These are phyloP conservation scores for Crotalus helleri DNA, from an alignment of 2,113 vertebrate genomes.

Conservation along the genomic window DNA sequence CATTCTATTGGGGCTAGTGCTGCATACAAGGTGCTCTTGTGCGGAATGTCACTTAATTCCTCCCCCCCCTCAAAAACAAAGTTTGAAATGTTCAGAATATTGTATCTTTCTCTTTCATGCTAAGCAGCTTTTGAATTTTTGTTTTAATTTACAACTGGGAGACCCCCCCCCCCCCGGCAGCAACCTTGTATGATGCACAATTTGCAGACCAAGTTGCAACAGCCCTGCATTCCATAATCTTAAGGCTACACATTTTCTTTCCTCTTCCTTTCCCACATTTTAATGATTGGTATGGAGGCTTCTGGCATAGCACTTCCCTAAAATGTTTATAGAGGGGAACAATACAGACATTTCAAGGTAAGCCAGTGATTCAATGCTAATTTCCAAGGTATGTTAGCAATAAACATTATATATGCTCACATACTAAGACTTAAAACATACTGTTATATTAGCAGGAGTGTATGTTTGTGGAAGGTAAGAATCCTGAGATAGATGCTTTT, in stretches of 20 bases:
- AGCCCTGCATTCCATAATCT: not conserved
- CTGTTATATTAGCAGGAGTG: not conserved
- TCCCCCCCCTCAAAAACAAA: not conserved
- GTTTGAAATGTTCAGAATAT: not conserved
- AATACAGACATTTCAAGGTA: not conserved
- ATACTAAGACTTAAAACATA: not conserved
- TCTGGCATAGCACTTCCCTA: not conserved
- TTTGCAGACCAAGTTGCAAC: not conserved
- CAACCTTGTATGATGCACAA: not conserved
- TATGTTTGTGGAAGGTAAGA: not conserved
- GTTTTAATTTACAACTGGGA: not conserved
- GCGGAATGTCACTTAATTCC: not conserved
- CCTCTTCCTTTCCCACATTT: not conserved
- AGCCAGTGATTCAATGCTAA: not conserved
- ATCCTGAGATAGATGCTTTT: not conserved
- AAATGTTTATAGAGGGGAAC: not conserved
- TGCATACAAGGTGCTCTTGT: not conserved
- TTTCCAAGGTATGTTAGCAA: not conserved
- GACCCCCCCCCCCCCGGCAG: fast-evolving
- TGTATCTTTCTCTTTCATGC: not conserved
- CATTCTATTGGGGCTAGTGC: not conserved
- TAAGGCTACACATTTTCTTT: not conserved
- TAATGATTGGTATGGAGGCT: not conserved
- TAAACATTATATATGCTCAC: not conserved
- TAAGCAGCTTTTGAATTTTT: not conserved